These are phyloP conservation scores for Melanaphis sacchari DNA, from an alignment of 1,140 invertebrate species.

Conservation along the genomic window DNA sequence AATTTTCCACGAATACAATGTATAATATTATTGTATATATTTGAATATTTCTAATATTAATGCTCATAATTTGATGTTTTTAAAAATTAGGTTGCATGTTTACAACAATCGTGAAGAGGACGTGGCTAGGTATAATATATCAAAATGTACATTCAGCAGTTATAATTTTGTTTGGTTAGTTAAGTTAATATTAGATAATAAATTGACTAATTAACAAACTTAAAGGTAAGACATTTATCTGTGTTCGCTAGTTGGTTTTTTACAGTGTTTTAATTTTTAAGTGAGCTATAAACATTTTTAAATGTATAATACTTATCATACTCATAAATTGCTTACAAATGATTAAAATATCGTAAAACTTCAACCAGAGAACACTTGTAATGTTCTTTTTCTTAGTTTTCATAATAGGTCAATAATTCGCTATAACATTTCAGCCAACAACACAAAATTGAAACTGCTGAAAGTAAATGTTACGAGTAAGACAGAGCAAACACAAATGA, in stretches of 20 bases:
- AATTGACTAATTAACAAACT: background rate
- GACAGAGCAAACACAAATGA: background rate
- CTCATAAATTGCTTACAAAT: background rate
- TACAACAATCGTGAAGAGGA: background rate
- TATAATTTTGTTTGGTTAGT: background rate
- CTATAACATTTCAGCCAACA: background rate
- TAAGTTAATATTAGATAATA: background rate
- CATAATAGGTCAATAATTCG: too few relatives aligned
- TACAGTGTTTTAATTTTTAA: too few relatives aligned
- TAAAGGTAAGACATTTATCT: background rate
- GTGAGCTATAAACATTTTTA: background rate
- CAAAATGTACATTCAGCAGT: background rate
- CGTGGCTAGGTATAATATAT: background rate
- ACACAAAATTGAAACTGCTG: background rate
- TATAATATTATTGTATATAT: background rate
- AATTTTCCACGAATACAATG: background rate
- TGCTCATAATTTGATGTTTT: too few relatives aligned
- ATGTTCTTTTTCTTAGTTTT: background rate
- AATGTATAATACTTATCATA: background rate
- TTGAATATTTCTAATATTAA: background rate
- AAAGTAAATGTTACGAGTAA: background rate
- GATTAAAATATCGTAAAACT: background rate
- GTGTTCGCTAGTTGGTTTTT: background rate
- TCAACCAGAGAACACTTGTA: background rate
- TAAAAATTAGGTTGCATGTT: background rate